These are phyloP conservation scores for Drosophila conformis DNA, from an alignment of 2,888 invertebrate species.

Conservation along the genomic window DNA sequence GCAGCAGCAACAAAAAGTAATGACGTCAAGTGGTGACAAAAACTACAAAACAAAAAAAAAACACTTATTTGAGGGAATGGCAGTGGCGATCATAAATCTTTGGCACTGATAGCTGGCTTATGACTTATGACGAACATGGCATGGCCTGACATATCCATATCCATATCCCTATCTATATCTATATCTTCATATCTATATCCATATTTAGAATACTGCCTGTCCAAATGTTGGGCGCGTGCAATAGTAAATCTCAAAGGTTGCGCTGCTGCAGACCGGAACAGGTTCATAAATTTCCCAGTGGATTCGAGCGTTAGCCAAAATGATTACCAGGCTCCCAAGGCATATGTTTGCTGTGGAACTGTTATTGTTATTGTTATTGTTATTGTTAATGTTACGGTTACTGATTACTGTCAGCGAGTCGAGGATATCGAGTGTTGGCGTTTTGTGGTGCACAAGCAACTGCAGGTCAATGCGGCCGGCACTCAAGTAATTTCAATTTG, in stretches of 20 bases:
- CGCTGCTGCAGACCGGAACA: slow-evolving; percentile 71
- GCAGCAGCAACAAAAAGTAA: slow-evolving; percentile 3
- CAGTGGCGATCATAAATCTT: slow-evolving; percentile 78
- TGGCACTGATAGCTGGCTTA: slow-evolving; percentile 30
- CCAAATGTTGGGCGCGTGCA: slow-evolving; percentile 36
- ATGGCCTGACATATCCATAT: slow-evolving; percentile 12
- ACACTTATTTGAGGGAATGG: slow-evolving; percentile 18
- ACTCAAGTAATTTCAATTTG: slow-evolving; percentile 64
- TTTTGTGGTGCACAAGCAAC: slow-evolving; percentile 44
- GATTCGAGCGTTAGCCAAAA: slow-evolving; percentile 26
- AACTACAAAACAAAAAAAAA: neutral
- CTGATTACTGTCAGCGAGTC: slow-evolving; percentile 23
- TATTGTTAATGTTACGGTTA: slow-evolving; percentile 3
- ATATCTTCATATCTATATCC: slow-evolving; percentile 11
- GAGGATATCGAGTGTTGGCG: slow-evolving; percentile 43
- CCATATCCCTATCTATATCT: slow-evolving; percentile 12
- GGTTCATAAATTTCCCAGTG: slow-evolving; percentile 77
- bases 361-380: slow-evolving; percentile 7
- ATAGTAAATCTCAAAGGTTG: slow-evolving; percentile 54
- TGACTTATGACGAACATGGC: slow-evolving; percentile 32
- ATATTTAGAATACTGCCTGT: slow-evolving; percentile 17
- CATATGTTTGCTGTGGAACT: slow-evolving; percentile 40
- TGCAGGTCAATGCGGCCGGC: slow-evolving; percentile 18
- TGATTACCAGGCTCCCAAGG: slow-evolving; percentile 30
- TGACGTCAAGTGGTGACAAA: slow-evolving; percentile 38